Evolutionary conservation across 2,888 invertebrate species (phyloP).

Genomic region (Oxyscelio sp.): DNA sequence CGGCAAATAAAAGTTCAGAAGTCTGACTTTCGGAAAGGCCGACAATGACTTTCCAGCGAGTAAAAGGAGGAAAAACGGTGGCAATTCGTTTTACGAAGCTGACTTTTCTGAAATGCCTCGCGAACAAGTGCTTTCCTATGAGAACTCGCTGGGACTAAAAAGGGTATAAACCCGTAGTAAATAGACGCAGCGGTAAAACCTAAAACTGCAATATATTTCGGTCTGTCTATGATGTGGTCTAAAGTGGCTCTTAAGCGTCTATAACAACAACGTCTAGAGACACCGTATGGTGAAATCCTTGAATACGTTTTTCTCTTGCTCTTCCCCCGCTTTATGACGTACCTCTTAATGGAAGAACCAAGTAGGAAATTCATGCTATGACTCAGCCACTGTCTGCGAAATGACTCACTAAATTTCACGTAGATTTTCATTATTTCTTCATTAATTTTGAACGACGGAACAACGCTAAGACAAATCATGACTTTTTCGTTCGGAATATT

Average conservation of each 20-base stretch:
- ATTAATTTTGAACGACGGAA: neutral
- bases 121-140: too few species aligned
- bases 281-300: constrained; percentile 41
- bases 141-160: too few species aligned
- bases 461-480: too few species aligned
- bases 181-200: constrained; percentile 37
- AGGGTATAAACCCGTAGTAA: constrained; percentile 31
- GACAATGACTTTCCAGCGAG: too few species aligned
- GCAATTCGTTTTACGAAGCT: too few species aligned
- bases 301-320: constrained; percentile 39
- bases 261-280: constrained; percentile 41
- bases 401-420: constrained; percentile 58
- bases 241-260: constrained; percentile 46
- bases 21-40: too few species aligned
- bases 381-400: constrained; percentile 50
- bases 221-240: constrained; percentile 44
- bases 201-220: constrained; percentile 40
- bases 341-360: constrained; percentile 60
- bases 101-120: too few species aligned
- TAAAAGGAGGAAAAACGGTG: too few species aligned
- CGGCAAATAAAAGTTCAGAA: too few species aligned
- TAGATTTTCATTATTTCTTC: constrained; percentile 35
- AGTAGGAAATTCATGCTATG: constrained; percentile 67
- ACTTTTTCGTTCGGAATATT: too few species aligned
- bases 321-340: constrained; percentile 52